Percentiles rank a stretch among this genome's conserved stretches.
These are phyloP conservation scores for Protodeltote pygarga DNA, from an alignment of 2,888 invertebrate species.

Conservation along the genomic window DNA sequence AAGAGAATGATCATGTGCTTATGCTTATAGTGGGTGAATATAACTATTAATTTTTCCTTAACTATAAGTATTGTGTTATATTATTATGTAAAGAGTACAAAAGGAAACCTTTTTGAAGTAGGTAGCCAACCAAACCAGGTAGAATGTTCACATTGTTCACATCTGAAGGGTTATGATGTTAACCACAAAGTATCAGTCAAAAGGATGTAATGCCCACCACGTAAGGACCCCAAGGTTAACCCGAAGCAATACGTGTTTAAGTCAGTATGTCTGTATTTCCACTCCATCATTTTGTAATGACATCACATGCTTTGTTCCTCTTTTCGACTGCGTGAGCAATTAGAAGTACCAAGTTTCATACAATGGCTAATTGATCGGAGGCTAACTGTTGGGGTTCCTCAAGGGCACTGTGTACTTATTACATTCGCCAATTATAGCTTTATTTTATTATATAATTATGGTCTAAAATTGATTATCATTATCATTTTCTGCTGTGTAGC, in stretches of 20 bases:
- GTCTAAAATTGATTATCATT: too few species aligned
- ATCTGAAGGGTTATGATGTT: constrained; percentile 23
- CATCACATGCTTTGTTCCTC: constrained; percentile 27
- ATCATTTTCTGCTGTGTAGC: too few species aligned
- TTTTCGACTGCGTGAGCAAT: constrained; percentile 26
- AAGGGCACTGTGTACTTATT: too few species aligned
- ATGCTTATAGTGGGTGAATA: too few species aligned
- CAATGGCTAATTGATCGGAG: constrained; percentile 23
- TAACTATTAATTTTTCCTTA: too few species aligned
- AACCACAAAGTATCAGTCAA: constrained; percentile 37
- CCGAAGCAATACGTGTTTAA: constrained; percentile 14
- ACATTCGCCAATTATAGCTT: too few species aligned
- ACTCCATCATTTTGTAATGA: constrained; percentile 27
- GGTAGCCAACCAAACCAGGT: background rate
- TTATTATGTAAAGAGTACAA: too few species aligned
- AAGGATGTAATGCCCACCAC: constrained; percentile 35
- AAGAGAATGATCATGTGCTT: too few species aligned
- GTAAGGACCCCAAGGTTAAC: constrained; percentile 29
- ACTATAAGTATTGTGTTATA: too few species aligned
- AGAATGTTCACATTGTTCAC: constrained; percentile 1
- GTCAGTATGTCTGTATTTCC: constrained; percentile 12
- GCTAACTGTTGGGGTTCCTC: background rate
- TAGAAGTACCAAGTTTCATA: constrained; percentile 12
- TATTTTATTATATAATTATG: too few species aligned
- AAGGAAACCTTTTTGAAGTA: too few species aligned